phyloP scores from a whole-genome alignment of 2,113 vertebrate species.

The Malaclemys terrapin region DNA sequence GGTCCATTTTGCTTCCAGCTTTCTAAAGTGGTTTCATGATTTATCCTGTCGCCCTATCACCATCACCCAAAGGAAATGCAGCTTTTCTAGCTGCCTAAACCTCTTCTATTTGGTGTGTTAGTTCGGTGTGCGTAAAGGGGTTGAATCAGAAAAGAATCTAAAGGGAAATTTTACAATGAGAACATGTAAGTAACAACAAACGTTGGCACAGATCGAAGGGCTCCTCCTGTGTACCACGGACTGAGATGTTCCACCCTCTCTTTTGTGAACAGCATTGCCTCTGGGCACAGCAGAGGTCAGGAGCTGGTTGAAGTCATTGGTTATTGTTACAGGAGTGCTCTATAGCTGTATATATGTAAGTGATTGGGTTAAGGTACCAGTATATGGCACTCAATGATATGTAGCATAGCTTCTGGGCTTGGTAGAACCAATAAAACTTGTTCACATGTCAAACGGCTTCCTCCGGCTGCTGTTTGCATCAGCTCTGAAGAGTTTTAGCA shows the following conservation, averaged over 20 bases:
- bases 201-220: neutral
- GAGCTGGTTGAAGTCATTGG: neutral
- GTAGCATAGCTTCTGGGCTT: neutral
- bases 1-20: neutral
- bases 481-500: neutral
- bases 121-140: neutral
- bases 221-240: neutral
- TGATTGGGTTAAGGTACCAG: neutral
- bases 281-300: neutral
- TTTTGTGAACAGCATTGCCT: neutral
- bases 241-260: neutral
- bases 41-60: neutral
- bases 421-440: neutral
- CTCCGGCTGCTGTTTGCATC: neutral
- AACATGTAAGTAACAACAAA: neutral
- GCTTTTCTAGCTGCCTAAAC: neutral
- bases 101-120: neutral
- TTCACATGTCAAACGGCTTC: neutral
- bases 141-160: neutral
- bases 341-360: neutral
- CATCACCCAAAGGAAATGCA: neutral
- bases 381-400: neutral
- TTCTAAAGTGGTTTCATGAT: neutral
- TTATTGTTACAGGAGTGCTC: neutral
- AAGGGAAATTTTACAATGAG: neutral